phyloP scores from a whole-genome alignment of 1,140 invertebrate genomes.

The Drosophila nigrodunni region DNA sequence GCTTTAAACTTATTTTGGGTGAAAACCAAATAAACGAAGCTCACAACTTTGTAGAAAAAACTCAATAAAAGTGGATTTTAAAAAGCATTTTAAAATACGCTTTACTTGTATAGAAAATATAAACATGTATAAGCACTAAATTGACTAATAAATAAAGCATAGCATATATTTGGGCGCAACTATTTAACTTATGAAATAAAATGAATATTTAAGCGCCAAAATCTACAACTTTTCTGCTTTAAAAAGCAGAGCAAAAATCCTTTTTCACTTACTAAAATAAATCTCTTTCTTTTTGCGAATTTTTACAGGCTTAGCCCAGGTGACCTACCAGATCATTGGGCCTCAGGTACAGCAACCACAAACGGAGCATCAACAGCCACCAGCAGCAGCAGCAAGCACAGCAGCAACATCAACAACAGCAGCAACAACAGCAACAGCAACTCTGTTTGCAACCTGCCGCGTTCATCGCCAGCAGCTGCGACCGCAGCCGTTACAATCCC shows the following conservation, averaged over 20 bases:
- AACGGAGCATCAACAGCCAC: conserved; percentile 42
- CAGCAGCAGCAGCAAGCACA: conserved; percentile 25
- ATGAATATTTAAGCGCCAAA: background rate
- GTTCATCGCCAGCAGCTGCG: conserved; percentile 80
- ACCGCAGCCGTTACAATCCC: conserved; percentile 81
- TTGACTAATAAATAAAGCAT: too few relatives aligned
- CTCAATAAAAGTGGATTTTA: too few relatives aligned
- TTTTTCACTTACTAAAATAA: conserved; percentile 16
- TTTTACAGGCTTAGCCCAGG: conserved; percentile 84
- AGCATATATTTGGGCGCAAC: too few relatives aligned
- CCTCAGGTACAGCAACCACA: conserved; percentile 76
- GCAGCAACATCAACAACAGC: conserved; percentile 27
- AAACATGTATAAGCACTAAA: too few relatives aligned
- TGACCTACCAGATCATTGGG: conserved; percentile 85
- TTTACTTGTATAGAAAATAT: too few relatives aligned
- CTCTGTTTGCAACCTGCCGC: conserved; percentile 80
- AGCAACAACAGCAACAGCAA: conserved; percentile 56
- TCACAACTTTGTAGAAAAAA: too few relatives aligned
- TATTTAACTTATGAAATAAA: too few relatives aligned
- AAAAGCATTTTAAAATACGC: too few relatives aligned
- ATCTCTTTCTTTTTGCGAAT: background rate
- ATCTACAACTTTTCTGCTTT: background rate
- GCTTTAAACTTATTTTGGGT: too few relatives aligned
- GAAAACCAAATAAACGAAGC: too few relatives aligned
- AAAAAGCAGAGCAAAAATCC: background rate